Evolutionary conservation across 2,888 invertebrate species (phyloP), one percentile per base, ranked within the genome.

Genomic region (Spatulosminthurus flaviceps): DNA sequence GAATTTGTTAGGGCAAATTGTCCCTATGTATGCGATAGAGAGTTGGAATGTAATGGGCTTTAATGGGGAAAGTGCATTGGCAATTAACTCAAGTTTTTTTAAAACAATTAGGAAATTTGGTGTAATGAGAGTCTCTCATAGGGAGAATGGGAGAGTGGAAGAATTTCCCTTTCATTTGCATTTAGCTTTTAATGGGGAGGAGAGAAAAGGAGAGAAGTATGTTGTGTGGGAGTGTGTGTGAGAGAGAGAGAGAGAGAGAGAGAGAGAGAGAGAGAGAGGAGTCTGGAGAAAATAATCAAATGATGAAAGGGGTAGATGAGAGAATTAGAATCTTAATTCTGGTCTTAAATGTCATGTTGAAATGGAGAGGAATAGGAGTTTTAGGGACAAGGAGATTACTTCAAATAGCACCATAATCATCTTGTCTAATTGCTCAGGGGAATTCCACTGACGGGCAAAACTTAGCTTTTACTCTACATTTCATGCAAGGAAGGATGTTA

Each of bases 321-420:
- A 16, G 67, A 28, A 67, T 67, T 67, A 67, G 28, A 24, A 67
- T 26, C 67, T 67, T 67, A 67, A 67, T 67, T 29, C 67, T 28
- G 28, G 67, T 67, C 67, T 67, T n/a, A 67, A 67, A 67, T 67
- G 67, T 67, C 67, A 67, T 28, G 67, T 24, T n/a, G n/a, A n/a
- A 67, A 64, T 64, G 16, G 22, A 66, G 66, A 26, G 67, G 29
- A n/a, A 67, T 24, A n/a, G n/a, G 67, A 67, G 28, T 19, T 16
- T 28, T 11, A 19, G 67, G 19, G 26, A 29, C 13, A 67, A 9
- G 67, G 13, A 67, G 67, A 67, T 67, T 67, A 67, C 67, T n/a
- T 67, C 67, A 67, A 67, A 67, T 67, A 29, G 67, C 19, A 19
- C 28, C 67, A 67, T 67, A 67, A 67, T 67, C 67, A 67, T 67